These are phyloP conservation scores for Tethea ocularis DNA, from an alignment of 2,888 invertebrate genomes.

Conservation along the genomic window DNA sequence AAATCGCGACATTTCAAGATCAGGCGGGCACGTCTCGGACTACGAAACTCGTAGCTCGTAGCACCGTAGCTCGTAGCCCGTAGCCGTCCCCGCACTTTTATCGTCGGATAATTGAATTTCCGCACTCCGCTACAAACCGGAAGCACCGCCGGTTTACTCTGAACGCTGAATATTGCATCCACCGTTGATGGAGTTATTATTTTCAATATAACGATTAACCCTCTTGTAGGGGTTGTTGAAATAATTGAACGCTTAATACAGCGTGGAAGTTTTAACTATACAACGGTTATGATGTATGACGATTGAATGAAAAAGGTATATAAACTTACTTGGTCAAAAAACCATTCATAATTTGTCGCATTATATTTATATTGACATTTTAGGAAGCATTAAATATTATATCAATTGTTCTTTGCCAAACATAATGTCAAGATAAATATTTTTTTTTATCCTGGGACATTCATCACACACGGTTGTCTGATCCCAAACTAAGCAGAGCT, in stretches of 20 bases:
- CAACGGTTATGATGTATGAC: not conserved
- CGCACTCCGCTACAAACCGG: conserved; percentile 76
- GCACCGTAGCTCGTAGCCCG: conserved; percentile 34
- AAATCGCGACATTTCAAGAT: conserved; percentile 45
- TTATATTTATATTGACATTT: too few relatives aligned
- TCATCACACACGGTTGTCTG: too few relatives aligned
- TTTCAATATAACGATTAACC: conserved; percentile 57
- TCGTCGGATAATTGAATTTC: conserved; percentile 79
- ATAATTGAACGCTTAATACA: not conserved
- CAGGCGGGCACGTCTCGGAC: conserved; percentile 32
- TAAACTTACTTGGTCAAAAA: too few relatives aligned
- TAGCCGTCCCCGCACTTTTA: conserved; percentile 63
- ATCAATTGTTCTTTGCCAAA: too few relatives aligned
- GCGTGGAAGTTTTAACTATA: not conserved
- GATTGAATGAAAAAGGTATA: not conserved
- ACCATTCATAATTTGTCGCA: too few relatives aligned
- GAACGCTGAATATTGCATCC: conserved; percentile 65
- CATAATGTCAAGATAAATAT: too few relatives aligned
- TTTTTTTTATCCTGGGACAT: too few relatives aligned
- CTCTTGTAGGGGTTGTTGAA: conserved; percentile 10
- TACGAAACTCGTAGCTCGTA: conserved; percentile 21
- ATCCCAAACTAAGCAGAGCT: too few relatives aligned
- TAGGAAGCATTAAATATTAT: too few relatives aligned
- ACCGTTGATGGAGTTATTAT: conserved; percentile 67
- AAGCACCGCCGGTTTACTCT: conserved; percentile 64